Percentiles rank a stretch among this genome's conserved stretches.
Evolutionary conservation across 2,888 invertebrate genomes (phyloP).

Genomic region (Mechanitis mazaeus): DNA sequence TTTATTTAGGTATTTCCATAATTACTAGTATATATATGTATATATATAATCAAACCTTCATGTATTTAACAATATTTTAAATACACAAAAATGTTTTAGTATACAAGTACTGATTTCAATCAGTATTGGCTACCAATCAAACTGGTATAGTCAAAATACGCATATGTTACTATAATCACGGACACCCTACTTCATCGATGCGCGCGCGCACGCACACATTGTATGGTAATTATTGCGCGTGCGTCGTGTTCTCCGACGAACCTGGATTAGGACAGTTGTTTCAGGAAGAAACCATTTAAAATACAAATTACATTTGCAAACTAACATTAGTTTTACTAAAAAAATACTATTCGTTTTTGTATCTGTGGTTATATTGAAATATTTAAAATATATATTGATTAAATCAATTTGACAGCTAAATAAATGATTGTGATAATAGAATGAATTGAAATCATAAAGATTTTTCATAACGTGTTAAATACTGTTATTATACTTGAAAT

Average conservation of each 20-base stretch:
- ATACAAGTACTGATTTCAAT: too few species aligned
- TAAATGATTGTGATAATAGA: too few species aligned
- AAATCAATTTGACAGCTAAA: too few species aligned
- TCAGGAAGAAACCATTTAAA: constrained; percentile 31
- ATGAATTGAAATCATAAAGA: too few species aligned
- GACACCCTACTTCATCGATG: constrained; percentile 44
- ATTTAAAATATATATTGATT: too few species aligned
- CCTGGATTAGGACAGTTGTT: constrained; percentile 41
- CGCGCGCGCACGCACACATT: constrained; percentile 62
- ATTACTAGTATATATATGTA: too few species aligned
- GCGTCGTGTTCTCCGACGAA: constrained; percentile 36
- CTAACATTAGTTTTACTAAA: neutral
- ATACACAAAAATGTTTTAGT: too few species aligned
- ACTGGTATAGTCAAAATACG: neutral
- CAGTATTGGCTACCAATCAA: too few species aligned
- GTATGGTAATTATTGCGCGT: constrained; percentile 64
- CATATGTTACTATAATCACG: constrained; percentile 10
- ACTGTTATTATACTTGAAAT: neutral
- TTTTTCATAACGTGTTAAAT: too few species aligned
- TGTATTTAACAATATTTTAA: too few species aligned
- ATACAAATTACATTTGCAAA: constrained; percentile 27
- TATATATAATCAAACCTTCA: too few species aligned
- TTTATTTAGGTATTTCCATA: too few species aligned
- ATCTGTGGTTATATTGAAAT: neutral
- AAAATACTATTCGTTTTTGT: neutral